Conservation (phyloP, 2,888 invertebrate species). For the Nymphalis c-album region DNA sequence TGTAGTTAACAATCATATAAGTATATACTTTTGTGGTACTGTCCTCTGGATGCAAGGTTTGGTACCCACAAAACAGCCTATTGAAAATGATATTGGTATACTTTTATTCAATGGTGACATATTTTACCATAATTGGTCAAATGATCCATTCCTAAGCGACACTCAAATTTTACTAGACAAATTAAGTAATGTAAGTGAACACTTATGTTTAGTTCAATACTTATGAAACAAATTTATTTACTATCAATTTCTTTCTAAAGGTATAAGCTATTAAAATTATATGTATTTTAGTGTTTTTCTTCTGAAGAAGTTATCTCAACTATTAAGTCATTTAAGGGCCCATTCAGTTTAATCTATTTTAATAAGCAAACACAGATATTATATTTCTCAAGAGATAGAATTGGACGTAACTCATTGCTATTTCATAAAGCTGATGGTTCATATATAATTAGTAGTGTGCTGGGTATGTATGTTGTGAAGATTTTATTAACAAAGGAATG, state of each 20-base stretch:
- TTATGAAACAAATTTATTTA: not conserved
- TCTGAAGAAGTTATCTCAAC: constrained; percentile 62
- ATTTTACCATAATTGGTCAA: constrained; percentile 79
- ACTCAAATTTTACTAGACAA: constrained; percentile 75
- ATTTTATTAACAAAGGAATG: no score
- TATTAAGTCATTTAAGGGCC: constrained; percentile 86
- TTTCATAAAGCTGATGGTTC: constrained; percentile 72
- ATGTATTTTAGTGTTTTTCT: constrained; percentile 44
- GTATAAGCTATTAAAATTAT: constrained; percentile 26
- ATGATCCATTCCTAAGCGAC: constrained; percentile 64
- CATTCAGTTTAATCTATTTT: constrained; percentile 91
- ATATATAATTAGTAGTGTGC: constrained; percentile 78
- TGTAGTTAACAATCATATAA: constrained; percentile 41
- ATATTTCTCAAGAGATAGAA: constrained; percentile 92
- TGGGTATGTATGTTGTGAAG: constrained; percentile 55
- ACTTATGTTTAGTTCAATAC: not conserved
- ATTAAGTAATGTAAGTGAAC: constrained; percentile 44
- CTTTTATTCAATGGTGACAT: constrained; percentile 96
- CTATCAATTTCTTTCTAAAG: not conserved
- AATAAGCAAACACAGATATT: constrained; percentile 80
- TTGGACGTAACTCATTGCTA: constrained; percentile 93
- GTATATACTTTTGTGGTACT: constrained; percentile 71
- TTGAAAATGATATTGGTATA: constrained; percentile 81
- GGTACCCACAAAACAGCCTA: constrained; percentile 84
- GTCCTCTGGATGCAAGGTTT: constrained; percentile 94